A percentile compares a stretch with the other conserved stretches of the same genome.
Conservation (phyloP, 2,888 invertebrate genomes). For the Ypsolopha sequella region DNA sequence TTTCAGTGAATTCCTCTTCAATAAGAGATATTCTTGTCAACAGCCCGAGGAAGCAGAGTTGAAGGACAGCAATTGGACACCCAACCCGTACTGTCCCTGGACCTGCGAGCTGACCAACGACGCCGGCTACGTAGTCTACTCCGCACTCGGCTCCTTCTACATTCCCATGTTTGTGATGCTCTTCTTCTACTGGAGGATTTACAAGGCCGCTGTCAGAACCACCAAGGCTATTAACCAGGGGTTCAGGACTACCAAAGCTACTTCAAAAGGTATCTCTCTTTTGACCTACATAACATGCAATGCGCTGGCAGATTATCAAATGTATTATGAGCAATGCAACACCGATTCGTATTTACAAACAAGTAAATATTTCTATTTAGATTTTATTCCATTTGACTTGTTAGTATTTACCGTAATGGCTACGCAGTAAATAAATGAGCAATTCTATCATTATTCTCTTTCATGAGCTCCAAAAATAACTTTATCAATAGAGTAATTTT, state of each 20-base stretch:
- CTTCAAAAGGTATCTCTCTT: constrained; percentile 10
- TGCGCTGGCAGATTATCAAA: too few relatives aligned
- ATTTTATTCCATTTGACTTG: too few relatives aligned
- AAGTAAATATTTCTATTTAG: too few relatives aligned
- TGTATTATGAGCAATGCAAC: too few relatives aligned
- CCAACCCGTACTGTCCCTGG: constrained; percentile 79
- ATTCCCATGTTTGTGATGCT: constrained; percentile 98
- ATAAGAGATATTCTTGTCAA: not conserved
- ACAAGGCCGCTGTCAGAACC: constrained; percentile 92
- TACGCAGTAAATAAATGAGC: too few relatives aligned
- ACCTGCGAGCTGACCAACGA: constrained; percentile 94
- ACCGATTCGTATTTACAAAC: too few relatives aligned
- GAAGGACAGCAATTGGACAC: constrained; percentile 31
- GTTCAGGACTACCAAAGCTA: constrained; percentile 87
- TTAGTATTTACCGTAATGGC: too few relatives aligned
- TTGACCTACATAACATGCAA: not conserved
- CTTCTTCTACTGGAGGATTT: constrained; percentile 98
- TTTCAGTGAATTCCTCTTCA: too few relatives aligned
- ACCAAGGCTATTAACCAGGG: constrained; percentile 94
- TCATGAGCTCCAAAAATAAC: too few relatives aligned
- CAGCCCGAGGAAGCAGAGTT: constrained; percentile 44
- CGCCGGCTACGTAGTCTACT: constrained; percentile 96
- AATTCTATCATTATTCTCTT: too few relatives aligned
- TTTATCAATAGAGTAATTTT: too few relatives aligned
- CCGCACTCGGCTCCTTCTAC: constrained; percentile 97